Percentiles rank a stretch among this genome's conserved stretches.
Evolutionary conservation across 1,140 invertebrate species (phyloP).

Genomic region (Doryteuthis pealeii): DNA sequence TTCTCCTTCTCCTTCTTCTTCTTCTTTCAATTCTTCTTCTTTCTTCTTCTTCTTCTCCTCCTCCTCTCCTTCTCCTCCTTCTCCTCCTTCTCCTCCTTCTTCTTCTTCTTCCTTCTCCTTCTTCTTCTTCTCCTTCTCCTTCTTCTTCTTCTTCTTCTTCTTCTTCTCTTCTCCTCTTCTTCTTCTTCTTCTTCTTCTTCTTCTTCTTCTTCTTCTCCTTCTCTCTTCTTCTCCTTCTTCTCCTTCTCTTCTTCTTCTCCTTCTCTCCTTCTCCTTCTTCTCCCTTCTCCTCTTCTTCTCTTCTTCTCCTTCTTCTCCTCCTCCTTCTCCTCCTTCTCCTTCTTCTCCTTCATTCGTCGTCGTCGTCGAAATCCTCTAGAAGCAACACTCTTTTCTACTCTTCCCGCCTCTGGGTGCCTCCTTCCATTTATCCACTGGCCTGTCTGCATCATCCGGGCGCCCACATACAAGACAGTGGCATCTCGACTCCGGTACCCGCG

Average conservation of each 20-base stretch:
- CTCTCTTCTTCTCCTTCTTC: neutral
- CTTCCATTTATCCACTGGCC: too few relatives aligned
- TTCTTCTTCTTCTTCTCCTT: conserved; percentile 1
- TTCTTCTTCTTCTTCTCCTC: too few relatives aligned
- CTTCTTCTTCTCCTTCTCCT: conserved; percentile 8
- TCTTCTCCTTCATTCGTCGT: neutral
- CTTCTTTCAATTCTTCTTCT: too few relatives aligned
- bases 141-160: conserved; percentile 7
- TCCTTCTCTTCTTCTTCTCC: neutral
- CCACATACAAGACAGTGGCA: too few relatives aligned
- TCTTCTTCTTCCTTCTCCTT: conserved; percentile 6
- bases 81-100: conserved; percentile 6
- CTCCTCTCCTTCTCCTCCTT: too few relatives aligned
- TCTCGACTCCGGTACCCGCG: too few relatives aligned
- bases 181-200: conserved; percentile 16
- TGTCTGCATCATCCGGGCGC: too few relatives aligned
- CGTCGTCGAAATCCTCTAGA: too few relatives aligned
- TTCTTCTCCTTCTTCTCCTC: neutral
- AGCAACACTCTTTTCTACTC: too few relatives aligned
- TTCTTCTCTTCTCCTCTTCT: conserved; percentile 13
- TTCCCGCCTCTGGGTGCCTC: too few relatives aligned
- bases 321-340: neutral
- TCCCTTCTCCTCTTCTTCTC: neutral
- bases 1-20: too few relatives aligned
- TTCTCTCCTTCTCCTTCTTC: neutral